phyloP scores from a whole-genome alignment of 2,888 invertebrate species.

The Tenthredo livida region DNA sequence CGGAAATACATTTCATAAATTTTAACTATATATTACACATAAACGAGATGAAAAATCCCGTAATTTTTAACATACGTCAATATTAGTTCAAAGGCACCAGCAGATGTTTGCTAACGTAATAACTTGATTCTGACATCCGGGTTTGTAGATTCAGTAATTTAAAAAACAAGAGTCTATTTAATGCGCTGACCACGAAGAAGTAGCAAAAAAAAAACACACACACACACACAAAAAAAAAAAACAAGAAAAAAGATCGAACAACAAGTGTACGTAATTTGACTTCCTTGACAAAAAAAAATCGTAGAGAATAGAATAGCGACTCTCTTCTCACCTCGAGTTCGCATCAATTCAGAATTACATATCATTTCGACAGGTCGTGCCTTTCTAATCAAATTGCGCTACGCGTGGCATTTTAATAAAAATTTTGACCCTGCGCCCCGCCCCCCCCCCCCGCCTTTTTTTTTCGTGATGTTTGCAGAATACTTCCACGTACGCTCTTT shows the following conservation, averaged over 20 bases:
- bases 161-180: not conserved
- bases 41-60: not conserved
- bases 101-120: constrained; percentile 6
- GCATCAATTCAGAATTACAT: not conserved
- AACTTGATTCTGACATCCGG: constrained; percentile 18
- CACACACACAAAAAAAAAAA: not conserved
- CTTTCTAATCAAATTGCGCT: constrained; percentile 6
- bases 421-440: not conserved
- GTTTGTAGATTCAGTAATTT: not conserved
- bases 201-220: not conserved
- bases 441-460: no score
- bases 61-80: not conserved
- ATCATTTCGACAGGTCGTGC: not conserved
- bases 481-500: not conserved
- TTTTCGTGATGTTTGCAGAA: not conserved
- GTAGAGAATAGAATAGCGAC: not conserved
- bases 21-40: no score
- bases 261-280: not conserved
- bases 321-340: not conserved
- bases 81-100: constrained; percentile 1
- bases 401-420: constrained; percentile 3
- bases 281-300: constrained; percentile 9
- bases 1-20: not conserved
- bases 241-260: not conserved
- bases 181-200: not conserved